Base-by-base conservation (phyloP, 1,140 invertebrate species). In the Drosophila trapezifrons region DNA sequence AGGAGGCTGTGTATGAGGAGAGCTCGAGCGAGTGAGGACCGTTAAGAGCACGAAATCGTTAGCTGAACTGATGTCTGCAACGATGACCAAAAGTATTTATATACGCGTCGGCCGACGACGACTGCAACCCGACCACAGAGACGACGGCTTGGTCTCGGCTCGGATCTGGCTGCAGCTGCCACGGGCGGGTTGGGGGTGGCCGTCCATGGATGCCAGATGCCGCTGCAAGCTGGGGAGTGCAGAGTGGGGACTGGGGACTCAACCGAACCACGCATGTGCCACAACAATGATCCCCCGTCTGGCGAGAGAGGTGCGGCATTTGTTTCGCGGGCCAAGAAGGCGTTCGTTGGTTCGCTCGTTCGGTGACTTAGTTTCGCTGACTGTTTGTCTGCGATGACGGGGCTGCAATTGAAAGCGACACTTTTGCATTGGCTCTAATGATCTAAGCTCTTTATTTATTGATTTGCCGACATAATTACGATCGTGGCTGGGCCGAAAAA, bases 81-180 rank as follows among this genome's bases (percentile, higher is more conserved):
- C 85, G 85, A 89, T 89, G 85, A 90, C 85, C 85, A 89, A 89
- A 89, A 89, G 85, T 90, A 89, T 89, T 89, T 89, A 89, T 89
- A 89, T 89, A 89, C 85, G 85, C 85, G 85, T 69, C 70, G 71
- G 52, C 22, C 47, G 64, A 15, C 60, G 52, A 40, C 66, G 60
- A 57, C 27, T 54, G 47, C 63, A 67, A 37, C 76, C 40, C 52
- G 81, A 69, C 51, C 67, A 37, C n/a, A 58, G 65, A 64, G 65
- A 64, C 69, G 51, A 63, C 25, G 62, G 54, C 80, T 76, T 37
- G 27, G 40, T 40, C 18, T 27, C 35, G 27, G 32, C 32, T 58
- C 60, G 47, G 63, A 67, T 40, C 71, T 45, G 63, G 46, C 55
- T 69, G 73, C 73, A 60, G 73, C 45, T 76, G 73, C 40, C 73